Percentiles rank a stretch among this genome's conserved stretches.
Evolutionary conservation across 2,888 invertebrate genomes (phyloP).

Genomic region (Theristus sp.): DNA sequence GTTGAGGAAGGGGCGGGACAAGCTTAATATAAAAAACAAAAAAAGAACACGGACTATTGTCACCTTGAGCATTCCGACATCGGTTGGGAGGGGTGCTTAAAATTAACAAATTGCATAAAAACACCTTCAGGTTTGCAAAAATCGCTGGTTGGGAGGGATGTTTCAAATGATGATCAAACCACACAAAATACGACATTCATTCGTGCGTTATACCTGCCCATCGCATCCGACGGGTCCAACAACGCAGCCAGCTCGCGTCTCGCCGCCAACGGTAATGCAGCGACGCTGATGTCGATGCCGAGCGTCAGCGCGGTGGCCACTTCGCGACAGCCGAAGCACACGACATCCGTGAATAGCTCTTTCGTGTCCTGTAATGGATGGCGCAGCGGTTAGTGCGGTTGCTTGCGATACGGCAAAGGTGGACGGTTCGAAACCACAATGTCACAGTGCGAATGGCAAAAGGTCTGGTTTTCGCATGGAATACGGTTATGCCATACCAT

Average conservation of each 20-base stretch:
- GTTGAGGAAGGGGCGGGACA: no score
- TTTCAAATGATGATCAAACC: background rate
- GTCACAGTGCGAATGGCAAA: background rate
- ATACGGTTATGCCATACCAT: no score
- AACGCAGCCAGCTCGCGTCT: constrained; percentile 36
- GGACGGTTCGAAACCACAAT: no score
- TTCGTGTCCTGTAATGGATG: constrained; percentile 10
- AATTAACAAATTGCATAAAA: no score
- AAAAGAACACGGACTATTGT: no score
- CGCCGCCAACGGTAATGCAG: constrained; percentile 43
- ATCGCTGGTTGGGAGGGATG: background rate
- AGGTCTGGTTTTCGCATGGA: background rate
- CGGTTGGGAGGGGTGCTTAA: no score
- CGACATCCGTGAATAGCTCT: constrained; percentile 40
- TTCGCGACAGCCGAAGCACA: constrained; percentile 42
- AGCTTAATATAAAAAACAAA: no score
- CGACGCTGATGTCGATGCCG: constrained; percentile 42
- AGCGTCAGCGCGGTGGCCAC: constrained; percentile 33
- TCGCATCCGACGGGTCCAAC: constrained; percentile 33
- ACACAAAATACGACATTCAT: background rate
- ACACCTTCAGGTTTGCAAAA: no score
- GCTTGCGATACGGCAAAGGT: no score
- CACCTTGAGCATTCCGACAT: no score
- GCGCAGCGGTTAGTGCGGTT: no score
- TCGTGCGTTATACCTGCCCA: no score